Conservation (phyloP, 2,113 vertebrate species). For the Tachysurus vachellii region DNA sequence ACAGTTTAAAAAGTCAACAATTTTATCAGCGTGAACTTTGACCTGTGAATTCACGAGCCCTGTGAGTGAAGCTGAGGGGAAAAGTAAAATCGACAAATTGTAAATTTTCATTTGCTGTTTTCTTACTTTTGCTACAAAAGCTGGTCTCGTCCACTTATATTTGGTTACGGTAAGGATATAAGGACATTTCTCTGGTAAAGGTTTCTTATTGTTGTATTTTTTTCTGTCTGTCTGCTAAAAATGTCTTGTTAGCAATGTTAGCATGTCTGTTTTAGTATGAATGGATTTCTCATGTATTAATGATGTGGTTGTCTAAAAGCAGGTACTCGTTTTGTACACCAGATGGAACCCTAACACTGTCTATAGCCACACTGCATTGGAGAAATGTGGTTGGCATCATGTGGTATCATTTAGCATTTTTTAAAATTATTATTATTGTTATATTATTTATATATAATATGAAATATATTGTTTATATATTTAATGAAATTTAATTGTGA, state of each 20-base stretch:
- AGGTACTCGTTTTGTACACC: slow-evolving; percentile 12
- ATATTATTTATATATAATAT: too few species aligned
- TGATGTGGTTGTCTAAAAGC: background rate
- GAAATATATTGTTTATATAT: background rate
- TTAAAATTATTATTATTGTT: too few species aligned
- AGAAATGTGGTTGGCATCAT: background rate
- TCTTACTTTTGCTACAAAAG: too few species aligned
- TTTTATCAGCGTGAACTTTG: too few species aligned
- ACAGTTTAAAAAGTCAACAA: too few species aligned
- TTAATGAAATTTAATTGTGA: background rate
- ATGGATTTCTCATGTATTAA: background rate
- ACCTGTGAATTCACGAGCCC: too few species aligned
- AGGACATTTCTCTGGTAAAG: background rate
- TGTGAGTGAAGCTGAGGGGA: too few species aligned
- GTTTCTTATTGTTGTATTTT: background rate
- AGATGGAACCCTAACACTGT: slow-evolving; percentile 1
- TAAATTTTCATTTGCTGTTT: too few species aligned
- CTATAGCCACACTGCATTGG: background rate
- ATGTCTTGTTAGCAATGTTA: background rate
- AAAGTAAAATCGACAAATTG: too few species aligned
- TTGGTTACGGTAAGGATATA: too few species aligned
- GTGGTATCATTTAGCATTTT: background rate
- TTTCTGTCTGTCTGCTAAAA: background rate
- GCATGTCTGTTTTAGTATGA: too few species aligned
- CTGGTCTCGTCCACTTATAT: too few species aligned